Evolutionary conservation across 2,888 invertebrate species (phyloP).

Genomic region (Agrochola circellaris): DNA sequence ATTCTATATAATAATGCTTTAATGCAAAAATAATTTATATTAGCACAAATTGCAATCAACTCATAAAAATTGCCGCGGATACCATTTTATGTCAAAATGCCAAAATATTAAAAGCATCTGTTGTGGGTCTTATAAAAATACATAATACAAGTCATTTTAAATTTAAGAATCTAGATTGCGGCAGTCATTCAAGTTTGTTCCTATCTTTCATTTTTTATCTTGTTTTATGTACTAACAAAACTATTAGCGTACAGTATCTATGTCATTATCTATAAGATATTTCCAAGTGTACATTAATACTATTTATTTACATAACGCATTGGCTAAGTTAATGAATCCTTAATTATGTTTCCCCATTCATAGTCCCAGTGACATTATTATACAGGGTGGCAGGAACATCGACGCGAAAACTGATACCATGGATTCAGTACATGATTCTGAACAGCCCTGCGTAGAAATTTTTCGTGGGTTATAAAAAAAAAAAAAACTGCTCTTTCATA

Average conservation of each 20-base stretch:
- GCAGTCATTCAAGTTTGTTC: background rate
- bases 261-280: conserved; percentile 30
- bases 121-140: background rate
- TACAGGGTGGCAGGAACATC: no score
- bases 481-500: no score
- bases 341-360: conserved; percentile 14
- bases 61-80: no score
- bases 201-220: background rate
- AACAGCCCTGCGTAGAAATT: no score
- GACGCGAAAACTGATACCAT: no score
- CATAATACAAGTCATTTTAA: background rate
- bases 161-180: background rate
- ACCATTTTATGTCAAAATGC: background rate
- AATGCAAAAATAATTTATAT: no score
- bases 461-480: no score
- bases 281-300: conserved; percentile 2
- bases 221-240: conserved; percentile 7
- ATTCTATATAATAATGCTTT: no score
- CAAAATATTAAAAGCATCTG: background rate
- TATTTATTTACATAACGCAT: conserved; percentile 27
- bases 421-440: no score
- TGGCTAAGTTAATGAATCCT: conserved; percentile 1
- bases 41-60: no score
- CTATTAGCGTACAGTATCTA: conserved; percentile 2
- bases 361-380: background rate